phyloP scores from a whole-genome alignment of 2,113 vertebrate genomes.

The Chunga burmeisteri region DNA sequence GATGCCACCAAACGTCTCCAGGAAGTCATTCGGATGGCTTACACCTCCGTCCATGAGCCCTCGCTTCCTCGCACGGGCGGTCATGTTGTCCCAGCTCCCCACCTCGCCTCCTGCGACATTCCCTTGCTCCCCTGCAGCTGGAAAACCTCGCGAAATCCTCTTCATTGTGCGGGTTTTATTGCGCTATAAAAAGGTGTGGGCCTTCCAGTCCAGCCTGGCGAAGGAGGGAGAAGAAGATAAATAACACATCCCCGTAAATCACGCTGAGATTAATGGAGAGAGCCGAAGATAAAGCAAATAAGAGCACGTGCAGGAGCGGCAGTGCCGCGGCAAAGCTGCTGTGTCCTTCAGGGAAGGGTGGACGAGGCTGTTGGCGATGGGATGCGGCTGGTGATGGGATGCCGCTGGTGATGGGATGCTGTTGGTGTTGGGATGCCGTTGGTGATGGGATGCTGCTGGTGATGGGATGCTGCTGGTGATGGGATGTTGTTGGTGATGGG shows the following conservation, averaged over 20 bases:
- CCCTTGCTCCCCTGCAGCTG: background rate
- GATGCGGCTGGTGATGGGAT: background rate
- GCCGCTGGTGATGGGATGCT: accelerated
- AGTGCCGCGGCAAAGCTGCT: accelerated
- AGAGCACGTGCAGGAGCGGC: background rate
- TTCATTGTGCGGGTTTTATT: constrained; percentile 20
- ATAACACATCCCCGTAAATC: background rate
- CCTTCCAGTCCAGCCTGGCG: background rate
- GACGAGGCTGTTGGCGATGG: background rate
- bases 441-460: accelerated
- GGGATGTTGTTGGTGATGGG: background rate
- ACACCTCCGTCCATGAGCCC: too few relatives aligned
- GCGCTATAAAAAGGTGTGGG: constrained; percentile 41
- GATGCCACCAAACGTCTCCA: background rate
- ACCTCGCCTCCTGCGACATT: background rate
- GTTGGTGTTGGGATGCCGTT: accelerated
- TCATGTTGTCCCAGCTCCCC: background rate
- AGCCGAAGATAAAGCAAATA: constrained; percentile 3
- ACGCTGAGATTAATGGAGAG: background rate
- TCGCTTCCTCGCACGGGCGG: accelerated
- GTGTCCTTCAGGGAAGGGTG: background rate
- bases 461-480: accelerated
- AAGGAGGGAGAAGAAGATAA: background rate
- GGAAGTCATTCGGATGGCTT: background rate
- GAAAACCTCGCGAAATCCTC: background rate